A percentile compares a stretch with the other conserved stretches of the same genome.
phyloP scores from a whole-genome alignment of 1,140 invertebrate species.

The Temnothorax nylanderi region DNA sequence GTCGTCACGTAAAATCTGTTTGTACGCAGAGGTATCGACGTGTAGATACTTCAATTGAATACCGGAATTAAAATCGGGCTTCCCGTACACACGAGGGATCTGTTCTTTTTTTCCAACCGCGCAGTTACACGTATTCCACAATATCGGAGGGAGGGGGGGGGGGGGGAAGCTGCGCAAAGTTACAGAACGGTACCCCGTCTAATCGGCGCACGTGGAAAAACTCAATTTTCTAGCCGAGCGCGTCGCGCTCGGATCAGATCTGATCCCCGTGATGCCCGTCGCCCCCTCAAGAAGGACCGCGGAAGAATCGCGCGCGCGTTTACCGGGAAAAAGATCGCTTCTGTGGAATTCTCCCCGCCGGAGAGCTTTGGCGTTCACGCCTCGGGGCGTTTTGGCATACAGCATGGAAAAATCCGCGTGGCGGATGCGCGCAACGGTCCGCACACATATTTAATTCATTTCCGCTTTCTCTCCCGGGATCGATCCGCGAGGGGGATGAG shows the following conservation, averaged over 20 bases:
- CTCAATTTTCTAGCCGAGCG: constrained; percentile 42
- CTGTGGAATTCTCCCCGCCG: constrained; percentile 46
- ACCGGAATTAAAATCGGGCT: constrained; percentile 9
- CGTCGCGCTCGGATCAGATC: constrained; percentile 9
- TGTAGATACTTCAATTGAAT: background rate
- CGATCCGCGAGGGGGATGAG: background rate
- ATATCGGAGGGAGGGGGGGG: background rate
- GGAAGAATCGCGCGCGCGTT: background rate
- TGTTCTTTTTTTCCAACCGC: background rate
- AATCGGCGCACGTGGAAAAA: constrained; percentile 29
- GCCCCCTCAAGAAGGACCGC: background rate
- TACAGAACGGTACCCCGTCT: constrained; percentile 36
- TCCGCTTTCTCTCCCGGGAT: constrained; percentile 43
- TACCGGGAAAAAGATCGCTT: constrained; percentile 14
- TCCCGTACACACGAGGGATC: background rate
- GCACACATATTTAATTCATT: constrained; percentile 70
- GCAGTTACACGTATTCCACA: constrained; percentile 6
- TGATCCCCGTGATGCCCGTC: background rate
- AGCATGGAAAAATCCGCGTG: constrained; percentile 61
- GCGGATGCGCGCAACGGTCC: constrained; percentile 68
- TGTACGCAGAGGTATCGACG: background rate
- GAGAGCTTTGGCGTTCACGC: constrained; percentile 56
- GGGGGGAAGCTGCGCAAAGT: background rate
- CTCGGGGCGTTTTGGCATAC: constrained; percentile 57
- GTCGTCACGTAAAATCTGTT: background rate